Conservation (phyloP, 2,888 invertebrate genomes). For the Pollenia griseotomentosa region DNA sequence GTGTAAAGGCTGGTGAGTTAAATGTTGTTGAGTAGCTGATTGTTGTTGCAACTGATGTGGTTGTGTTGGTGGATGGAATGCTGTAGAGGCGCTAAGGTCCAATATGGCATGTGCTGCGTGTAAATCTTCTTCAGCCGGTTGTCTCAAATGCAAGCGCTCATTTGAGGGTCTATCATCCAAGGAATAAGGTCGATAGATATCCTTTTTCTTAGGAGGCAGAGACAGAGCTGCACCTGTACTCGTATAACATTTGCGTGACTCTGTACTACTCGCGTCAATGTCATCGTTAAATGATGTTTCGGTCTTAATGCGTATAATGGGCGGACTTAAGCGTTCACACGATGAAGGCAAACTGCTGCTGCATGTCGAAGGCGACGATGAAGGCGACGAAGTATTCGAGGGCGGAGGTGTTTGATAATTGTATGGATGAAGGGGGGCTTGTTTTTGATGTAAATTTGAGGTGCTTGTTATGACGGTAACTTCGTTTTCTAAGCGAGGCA, state of each 20-base stretch:
- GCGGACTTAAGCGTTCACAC: slow-evolving; percentile 81
- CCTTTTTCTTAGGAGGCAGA: slow-evolving; percentile 95
- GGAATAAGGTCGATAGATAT: slow-evolving; percentile 95
- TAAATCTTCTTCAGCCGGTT: slow-evolving; percentile 91
- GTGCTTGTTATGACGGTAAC: slow-evolving; percentile 85
- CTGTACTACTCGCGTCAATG: slow-evolving; percentile 68
- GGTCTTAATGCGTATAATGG: slow-evolving; percentile 81
- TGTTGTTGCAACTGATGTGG: slow-evolving; percentile 83
- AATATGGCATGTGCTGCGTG: slow-evolving; percentile 95
- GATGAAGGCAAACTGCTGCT: slow-evolving; percentile 71
- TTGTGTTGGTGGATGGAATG: slow-evolving; percentile 87
- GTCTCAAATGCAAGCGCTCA: slow-evolving; percentile 84
- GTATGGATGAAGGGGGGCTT: slow-evolving; percentile 76
- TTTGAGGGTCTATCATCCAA: slow-evolving; percentile 87
- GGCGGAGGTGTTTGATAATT: slow-evolving; percentile 82
- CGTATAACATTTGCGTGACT: slow-evolving; percentile 89
- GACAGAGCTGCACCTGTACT: slow-evolving; percentile 93
- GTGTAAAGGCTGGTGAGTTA: slow-evolving; percentile 77
- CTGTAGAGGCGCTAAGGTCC: slow-evolving; percentile 94
- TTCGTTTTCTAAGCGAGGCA: slow-evolving; percentile 87
- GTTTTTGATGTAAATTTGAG: slow-evolving; percentile 64
- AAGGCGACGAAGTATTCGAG: slow-evolving; percentile 83
- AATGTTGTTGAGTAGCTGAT: slow-evolving; percentile 74
- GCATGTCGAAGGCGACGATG: slow-evolving; percentile 82
- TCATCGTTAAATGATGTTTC: slow-evolving; percentile 75